phyloP scores from a whole-genome alignment of 2,888 invertebrate species.

The Petrolisthes manimaculis region DNA sequence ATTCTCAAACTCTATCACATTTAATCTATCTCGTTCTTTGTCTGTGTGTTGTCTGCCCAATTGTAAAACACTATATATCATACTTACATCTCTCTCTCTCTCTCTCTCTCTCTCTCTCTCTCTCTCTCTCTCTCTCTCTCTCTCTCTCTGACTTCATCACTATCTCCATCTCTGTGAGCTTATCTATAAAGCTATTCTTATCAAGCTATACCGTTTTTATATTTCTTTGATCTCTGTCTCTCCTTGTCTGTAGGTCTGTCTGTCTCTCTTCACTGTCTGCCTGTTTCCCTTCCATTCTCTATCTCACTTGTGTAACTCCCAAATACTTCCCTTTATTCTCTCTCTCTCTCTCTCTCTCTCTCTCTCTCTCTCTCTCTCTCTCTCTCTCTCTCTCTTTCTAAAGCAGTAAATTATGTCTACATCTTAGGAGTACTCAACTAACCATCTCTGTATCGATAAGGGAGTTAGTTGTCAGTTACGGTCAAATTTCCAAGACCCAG shows the following conservation, averaged over 20 bases:
- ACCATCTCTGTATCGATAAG: no score
- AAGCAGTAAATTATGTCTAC: background rate
- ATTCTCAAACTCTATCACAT: background rate
- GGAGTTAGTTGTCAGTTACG: no score
- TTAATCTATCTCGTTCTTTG: no score
- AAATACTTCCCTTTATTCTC: background rate
- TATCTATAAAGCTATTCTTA: no score
- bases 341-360: background rate
- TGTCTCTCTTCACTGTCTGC: background rate
- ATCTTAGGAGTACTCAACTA: no score
- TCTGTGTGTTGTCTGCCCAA: no score
- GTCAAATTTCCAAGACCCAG: no score
- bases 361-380: background rate
- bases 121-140: constrained; percentile 1
- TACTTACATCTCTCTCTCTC: background rate
- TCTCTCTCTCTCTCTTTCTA: background rate
- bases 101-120: background rate
- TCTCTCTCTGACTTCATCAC: background rate
- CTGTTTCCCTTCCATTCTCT: background rate
- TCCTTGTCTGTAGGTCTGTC: background rate
- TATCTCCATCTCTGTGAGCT: no score
- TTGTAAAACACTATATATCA: no score
- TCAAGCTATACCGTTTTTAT: no score
- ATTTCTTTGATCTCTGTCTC: no score
- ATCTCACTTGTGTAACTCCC: background rate